phyloP scores from a whole-genome alignment of 92 coral and sea anemone species.

The Phenganax marumi region DNA sequence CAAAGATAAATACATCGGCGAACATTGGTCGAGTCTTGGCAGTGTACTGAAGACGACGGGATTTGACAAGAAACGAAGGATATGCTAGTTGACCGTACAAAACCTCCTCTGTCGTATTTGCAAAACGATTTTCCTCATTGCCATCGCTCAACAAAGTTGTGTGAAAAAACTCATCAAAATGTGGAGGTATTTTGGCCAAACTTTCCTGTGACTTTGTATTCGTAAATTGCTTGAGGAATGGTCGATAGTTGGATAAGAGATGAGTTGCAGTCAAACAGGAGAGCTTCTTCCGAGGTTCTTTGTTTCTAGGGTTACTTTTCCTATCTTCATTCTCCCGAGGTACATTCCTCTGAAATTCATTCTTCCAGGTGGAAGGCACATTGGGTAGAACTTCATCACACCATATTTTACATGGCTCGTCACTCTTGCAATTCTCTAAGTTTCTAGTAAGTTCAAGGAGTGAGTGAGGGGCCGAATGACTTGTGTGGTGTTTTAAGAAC shows the following conservation, averaged over 20 bases:
- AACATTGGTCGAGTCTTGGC: conserved; percentile 47
- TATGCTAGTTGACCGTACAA: conserved; percentile 53
- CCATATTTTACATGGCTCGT: neutral
- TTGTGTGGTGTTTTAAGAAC: neutral
- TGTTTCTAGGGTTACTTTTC: too few relatives aligned
- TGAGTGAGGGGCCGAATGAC: too few relatives aligned
- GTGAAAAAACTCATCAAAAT: too few relatives aligned
- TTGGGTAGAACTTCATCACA: neutral
- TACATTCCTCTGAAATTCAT: neutral
- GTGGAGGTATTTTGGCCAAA: too few relatives aligned
- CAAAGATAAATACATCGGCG: conserved; percentile 48
- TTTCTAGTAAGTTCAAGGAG: neutral
- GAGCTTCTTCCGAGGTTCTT: neutral
- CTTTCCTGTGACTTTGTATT: conserved; percentile 13
- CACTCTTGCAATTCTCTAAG: neutral
- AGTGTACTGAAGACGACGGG: conserved; percentile 36
- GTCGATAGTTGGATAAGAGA: neutral
- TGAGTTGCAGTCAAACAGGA: neutral
- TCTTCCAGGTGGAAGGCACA: neutral
- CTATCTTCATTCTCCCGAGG: too few relatives aligned
- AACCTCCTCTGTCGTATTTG: conserved; percentile 16
- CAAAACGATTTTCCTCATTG: neutral
- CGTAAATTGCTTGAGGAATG: neutral
- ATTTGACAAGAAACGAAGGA: conserved; percentile 54
- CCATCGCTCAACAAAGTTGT: neutral